Evolutionary conservation across 2,797 vertebrate genomes (phyloP), one percentile per base, ranked within the genome.

Genomic region (Periophthalmus magnuspinnatus): DNA sequence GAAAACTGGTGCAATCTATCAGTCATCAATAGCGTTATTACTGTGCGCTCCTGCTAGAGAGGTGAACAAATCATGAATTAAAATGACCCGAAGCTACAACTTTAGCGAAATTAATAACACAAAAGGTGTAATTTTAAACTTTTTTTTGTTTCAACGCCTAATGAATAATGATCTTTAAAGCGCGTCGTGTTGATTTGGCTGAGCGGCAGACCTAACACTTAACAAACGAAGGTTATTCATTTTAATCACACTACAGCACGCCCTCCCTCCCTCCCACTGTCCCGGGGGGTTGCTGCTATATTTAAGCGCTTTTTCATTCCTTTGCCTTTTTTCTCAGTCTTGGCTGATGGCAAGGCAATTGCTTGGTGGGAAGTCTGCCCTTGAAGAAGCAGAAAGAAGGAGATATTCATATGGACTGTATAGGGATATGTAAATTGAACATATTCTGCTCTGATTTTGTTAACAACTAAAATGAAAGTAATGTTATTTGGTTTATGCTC

Each of bases 291-390:
- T 88, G 81, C 88, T 86, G 81, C 89, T 92, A 91, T 92, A 91
- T 91, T 92, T 92, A 91, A 92, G 84, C 88, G 86, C 83, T 87
- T 90, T 88, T 89, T 89, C 81, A 87, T 88, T 87, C 84, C 77
- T 84, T 81, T 69, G 81, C 45, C 71, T 71, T 71, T 85, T 85
- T 84, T 60, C 32, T 19, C 21, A 65, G 80, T 86, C 71, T 82
- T 83, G 82, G 87, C 87, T 90, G 85, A 88, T 88, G 84, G 86
- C 80, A 74, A 85, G 68, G 84, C 82, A 87, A 79, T 88, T 75
- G 88, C 86, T 89, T 87, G 84, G 85, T 86, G 78, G 85, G 84
- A 89, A 5, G 79, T 86, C 81, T 88, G 89, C 86, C 89, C 89
- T 90, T 90, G 86, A 91, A 89, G 82, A 86, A 86, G 83, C 77